These are phyloP conservation scores for Zootoca vivipara DNA, from an alignment of 2,113 vertebrate species.

Conservation along the genomic window DNA sequence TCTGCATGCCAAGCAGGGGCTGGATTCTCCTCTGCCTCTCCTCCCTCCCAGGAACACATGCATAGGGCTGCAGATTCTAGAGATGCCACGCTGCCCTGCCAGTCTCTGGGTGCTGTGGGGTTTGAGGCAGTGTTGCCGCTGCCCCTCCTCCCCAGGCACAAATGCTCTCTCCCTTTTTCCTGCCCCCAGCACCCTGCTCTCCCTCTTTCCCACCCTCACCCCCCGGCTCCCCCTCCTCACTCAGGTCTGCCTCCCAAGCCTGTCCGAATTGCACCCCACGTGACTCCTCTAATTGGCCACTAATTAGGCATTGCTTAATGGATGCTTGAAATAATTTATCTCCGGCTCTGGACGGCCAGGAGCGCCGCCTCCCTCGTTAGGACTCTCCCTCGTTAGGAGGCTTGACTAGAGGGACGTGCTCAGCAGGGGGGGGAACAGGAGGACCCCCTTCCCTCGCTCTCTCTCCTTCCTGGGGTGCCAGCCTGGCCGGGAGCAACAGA, in stretches of 20 bases:
- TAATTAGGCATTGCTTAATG: conserved; percentile 84
- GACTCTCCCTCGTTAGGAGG: conserved; percentile 73
- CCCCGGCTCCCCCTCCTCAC: not conserved
- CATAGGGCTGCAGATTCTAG: no score
- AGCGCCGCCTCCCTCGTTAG: conserved; percentile 65
- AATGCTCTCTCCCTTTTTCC: no score
- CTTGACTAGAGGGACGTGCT: conserved; percentile 62
- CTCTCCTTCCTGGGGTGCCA: conserved; percentile 67
- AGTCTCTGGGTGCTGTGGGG: no score
- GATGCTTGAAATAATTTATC: conserved; percentile 83
- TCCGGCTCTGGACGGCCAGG: conserved; percentile 77
- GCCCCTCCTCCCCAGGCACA: no score
- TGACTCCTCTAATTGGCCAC: conserved; percentile 79
- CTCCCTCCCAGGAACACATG: no score
- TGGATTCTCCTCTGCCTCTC: no score
- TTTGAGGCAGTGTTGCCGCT: no score
- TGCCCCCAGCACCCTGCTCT: not conserved
- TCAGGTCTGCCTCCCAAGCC: conserved; percentile 51
- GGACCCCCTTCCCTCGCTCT: conserved; percentile 68
- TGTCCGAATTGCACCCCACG: conserved; percentile 74
- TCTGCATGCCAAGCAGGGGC: no score
- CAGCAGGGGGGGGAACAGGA: conserved; percentile 58
- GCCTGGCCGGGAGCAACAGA: conserved; percentile 60
- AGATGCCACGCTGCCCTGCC: no score
- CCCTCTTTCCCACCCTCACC: conserved; percentile 11